A percentile compares a stretch with the other conserved stretches of the same genome.
Evolutionary conservation across 2,113 vertebrate genomes (phyloP).

Genomic region (Triplophysa dalaica): DNA sequence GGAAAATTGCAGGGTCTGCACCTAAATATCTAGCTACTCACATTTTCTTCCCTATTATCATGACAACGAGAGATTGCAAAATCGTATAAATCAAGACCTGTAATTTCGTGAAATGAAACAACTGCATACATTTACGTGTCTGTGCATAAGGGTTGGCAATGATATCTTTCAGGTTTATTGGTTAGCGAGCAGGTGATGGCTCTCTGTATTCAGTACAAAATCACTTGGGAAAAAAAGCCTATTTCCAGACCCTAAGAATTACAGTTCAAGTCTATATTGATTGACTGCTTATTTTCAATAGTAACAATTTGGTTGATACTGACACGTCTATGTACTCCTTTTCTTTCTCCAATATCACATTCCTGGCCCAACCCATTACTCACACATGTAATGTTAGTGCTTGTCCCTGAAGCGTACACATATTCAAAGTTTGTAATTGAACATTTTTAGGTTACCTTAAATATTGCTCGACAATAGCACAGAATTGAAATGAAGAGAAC

Average conservation of each 20-base stretch:
- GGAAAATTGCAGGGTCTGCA: constrained; percentile 30
- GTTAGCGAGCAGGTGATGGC: constrained; percentile 9
- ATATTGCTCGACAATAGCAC: constrained; percentile 1
- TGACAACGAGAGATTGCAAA: constrained; percentile 7
- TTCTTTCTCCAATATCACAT: background rate
- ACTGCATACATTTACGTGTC: constrained; percentile 16
- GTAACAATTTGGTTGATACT: constrained; percentile 23
- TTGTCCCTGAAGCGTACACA: background rate
- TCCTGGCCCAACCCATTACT: background rate
- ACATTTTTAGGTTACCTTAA: constrained; percentile 4
- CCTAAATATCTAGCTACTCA: constrained; percentile 4
- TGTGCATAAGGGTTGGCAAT: constrained; percentile 19
- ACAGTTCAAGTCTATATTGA: constrained; percentile 2
- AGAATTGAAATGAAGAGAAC: constrained; percentile 17
- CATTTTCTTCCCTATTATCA: constrained; percentile 33
- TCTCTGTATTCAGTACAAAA: constrained; percentile 24
- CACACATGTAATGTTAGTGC: constrained; percentile 1
- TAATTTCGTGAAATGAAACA: constrained; percentile 42
- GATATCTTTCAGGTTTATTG: constrained; percentile 22
- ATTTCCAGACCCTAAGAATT: constrained; percentile 12
- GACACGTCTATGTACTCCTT: background rate
- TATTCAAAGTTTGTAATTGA: constrained; percentile 30
- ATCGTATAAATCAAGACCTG: constrained; percentile 32
- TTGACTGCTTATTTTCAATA: constrained; percentile 24
- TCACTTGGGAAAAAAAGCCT: constrained; percentile 12